A percentile compares a stretch with the other conserved stretches of the same genome.
phyloP scores from a whole-genome alignment of 2,888 invertebrate species.

The Catocala sponsa region DNA sequence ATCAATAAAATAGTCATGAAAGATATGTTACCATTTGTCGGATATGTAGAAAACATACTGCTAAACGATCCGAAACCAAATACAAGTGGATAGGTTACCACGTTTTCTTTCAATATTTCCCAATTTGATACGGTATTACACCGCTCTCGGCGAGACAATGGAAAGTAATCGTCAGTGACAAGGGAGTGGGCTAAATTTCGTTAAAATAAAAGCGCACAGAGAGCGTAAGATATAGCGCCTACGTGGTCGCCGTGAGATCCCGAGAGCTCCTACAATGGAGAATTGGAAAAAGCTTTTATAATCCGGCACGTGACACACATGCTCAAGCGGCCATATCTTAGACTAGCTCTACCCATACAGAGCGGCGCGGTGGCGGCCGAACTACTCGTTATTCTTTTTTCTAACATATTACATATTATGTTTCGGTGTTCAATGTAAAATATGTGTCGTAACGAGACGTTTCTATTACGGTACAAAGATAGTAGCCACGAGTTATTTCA shows the following conservation, averaged over 20 bases:
- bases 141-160: conserved; percentile 78
- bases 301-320: conserved; percentile 87
- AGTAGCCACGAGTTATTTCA: conserved; percentile 8
- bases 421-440: conserved; percentile 50
- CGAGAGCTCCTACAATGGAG: conserved; percentile 82
- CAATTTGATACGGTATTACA: conserved; percentile 82
- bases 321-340: conserved; percentile 72
- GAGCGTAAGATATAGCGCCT: conserved; percentile 86
- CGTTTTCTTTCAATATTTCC: conserved; percentile 86
- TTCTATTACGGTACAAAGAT: conserved; percentile 26
- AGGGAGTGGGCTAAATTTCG: conserved; percentile 84
- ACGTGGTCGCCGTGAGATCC: conserved; percentile 84
- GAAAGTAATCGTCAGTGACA: conserved; percentile 86
- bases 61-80: conserved; percentile 58
- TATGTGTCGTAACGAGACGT: conserved; percentile 32
- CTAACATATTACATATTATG: conserved; percentile 58
- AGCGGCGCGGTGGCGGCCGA: conserved; percentile 35
- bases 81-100: conserved; percentile 77
- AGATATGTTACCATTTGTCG: conserved; percentile 23
- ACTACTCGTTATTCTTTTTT: conserved; percentile 63
- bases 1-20: conserved; percentile 39
- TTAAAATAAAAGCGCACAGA: conserved; percentile 87
- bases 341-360: conserved; percentile 57
- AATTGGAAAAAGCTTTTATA: conserved; percentile 89
- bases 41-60: conserved; percentile 39